phyloP scores from a whole-genome alignment of 1,140 invertebrate species.

The Berghia stephanieae region DNA sequence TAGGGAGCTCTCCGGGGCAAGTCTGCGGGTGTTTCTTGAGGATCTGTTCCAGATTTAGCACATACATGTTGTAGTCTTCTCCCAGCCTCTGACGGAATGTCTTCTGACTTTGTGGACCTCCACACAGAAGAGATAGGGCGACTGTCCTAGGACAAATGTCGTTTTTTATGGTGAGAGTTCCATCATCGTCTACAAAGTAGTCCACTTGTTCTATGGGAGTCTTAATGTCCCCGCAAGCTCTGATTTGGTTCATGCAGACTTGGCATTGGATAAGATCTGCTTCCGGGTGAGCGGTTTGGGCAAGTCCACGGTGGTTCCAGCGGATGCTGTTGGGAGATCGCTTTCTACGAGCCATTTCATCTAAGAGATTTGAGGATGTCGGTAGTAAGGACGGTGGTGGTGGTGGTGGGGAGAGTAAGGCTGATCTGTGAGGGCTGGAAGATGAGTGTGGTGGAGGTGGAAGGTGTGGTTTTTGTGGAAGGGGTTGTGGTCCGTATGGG shows the following conservation, averaged over 20 bases:
- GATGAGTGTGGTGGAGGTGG: background rate
- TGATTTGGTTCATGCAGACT: background rate
- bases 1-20: conserved; percentile 10
- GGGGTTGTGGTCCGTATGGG: no score
- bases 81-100: conserved; percentile 13
- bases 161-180: conserved; percentile 17
- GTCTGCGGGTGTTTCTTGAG: conserved; percentile 4
- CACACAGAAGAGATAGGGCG: conserved; percentile 14
- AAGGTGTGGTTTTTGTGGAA: background rate
- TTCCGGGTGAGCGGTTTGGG: background rate
- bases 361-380: background rate
- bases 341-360: conserved; percentile 17
- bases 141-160: conserved; percentile 22
- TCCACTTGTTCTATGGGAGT: conserved; percentile 22
- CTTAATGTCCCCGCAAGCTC: background rate
- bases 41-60: conserved; percentile 26
- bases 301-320: background rate
- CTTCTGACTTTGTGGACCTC: background rate
- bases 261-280: background rate
- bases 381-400: background rate
- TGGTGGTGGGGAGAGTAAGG: background rate
- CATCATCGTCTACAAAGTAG: conserved; percentile 29
- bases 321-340: conserved; percentile 15
- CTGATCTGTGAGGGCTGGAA: background rate
- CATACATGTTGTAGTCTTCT: conserved; percentile 14